These are phyloP conservation scores for Rhopalosiphum nymphaeae DNA, from an alignment of 2,888 invertebrate species.

Conservation along the genomic window DNA sequence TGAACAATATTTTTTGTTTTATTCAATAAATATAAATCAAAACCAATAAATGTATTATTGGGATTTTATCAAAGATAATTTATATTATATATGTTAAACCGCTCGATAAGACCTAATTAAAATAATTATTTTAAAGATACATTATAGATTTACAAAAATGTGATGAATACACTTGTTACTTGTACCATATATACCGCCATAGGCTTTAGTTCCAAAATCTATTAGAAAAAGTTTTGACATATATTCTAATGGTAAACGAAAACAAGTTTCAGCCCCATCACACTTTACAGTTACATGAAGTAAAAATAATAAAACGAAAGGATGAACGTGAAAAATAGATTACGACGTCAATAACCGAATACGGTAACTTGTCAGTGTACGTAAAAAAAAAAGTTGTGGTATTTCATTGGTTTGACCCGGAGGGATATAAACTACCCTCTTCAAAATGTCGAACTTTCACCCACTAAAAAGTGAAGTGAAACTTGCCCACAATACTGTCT, in stretches of 20 bases:
- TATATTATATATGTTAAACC: neutral
- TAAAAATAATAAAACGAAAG: constrained; percentile 13
- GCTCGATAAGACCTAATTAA: neutral
- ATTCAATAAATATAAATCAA: neutral
- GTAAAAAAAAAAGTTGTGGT: constrained; percentile 5
- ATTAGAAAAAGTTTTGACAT: neutral
- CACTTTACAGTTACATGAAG: neutral
- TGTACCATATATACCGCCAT: neutral
- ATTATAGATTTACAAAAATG: neutral
- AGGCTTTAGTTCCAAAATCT: neutral
- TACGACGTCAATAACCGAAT: constrained; percentile 44
- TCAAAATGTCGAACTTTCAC: constrained; percentile 47
- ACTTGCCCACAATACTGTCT: constrained; percentile 28
- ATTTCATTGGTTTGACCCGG: constrained; percentile 5
- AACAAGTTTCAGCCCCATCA: constrained; percentile 13
- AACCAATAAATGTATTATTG: neutral
- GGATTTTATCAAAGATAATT: neutral
- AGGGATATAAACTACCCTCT: constrained; percentile 47
- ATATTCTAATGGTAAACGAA: neutral
- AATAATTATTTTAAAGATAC: neutral
- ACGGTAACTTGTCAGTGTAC: constrained; percentile 6
- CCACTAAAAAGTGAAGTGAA: constrained; percentile 27
- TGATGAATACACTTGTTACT: neutral
- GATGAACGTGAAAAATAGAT: constrained; percentile 37
- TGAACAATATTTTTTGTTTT: neutral